Evolutionary conservation across 2,797 vertebrate species (phyloP).

Genomic region (Potorous gilbertii): DNA sequence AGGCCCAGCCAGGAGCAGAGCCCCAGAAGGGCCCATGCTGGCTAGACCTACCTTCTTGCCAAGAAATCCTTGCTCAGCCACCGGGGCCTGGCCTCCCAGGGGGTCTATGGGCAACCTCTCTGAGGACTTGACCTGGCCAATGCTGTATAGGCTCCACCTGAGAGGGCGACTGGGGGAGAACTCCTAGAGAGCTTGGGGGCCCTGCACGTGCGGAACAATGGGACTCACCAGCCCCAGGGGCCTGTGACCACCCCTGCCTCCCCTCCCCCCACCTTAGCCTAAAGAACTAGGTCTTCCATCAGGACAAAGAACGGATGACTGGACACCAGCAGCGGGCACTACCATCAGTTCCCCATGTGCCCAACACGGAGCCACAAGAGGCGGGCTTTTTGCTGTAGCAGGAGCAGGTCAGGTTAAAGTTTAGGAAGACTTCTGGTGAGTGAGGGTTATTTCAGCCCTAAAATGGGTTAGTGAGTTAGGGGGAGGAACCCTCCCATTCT

Average conservation of each 20-base stretch:
- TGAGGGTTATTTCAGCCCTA: background rate
- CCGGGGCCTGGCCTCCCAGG: background rate
- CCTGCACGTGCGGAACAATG: background rate
- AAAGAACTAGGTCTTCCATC: background rate
- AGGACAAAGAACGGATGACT: background rate
- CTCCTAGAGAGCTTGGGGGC: background rate
- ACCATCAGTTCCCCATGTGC: background rate
- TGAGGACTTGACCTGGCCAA: background rate
- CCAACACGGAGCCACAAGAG: background rate
- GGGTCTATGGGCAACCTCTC: background rate
- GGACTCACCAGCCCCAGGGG: background rate
- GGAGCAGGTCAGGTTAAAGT: background rate
- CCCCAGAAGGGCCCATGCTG: background rate
- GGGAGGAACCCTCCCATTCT: background rate
- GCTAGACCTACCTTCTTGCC: background rate
- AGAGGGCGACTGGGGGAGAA: background rate
- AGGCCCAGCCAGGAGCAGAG: constrained; percentile 19
- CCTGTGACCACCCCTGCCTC: background rate
- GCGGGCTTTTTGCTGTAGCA: background rate
- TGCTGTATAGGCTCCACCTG: background rate
- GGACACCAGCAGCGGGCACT: background rate
- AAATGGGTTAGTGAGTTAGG: background rate
- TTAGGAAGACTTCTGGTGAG: background rate
- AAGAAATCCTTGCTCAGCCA: background rate
- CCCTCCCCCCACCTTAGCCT: background rate